Evolutionary conservation across 2,113 vertebrate species (phyloP), one percentile per base, ranked within the genome.

Genomic region (Erythrocercus mccallii): DNA sequence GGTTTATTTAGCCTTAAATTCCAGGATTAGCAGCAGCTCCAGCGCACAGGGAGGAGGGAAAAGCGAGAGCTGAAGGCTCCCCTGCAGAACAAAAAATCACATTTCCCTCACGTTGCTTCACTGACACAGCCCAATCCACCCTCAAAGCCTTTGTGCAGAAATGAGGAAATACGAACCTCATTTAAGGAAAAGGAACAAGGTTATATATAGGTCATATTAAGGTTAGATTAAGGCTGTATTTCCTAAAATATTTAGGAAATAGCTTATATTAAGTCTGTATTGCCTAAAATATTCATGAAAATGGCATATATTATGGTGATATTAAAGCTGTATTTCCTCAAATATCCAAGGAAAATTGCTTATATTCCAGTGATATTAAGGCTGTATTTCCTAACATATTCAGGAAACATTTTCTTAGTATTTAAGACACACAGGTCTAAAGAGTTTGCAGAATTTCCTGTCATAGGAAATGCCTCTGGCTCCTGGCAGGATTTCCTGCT

Each of bases 31-130:
- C 1, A 27, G 77, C 61, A 56, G 5, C n/a, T 23, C n/a, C 57
- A 37, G 31, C 5, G 27, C 25, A 1, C 12, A 10, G 71, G 30
- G 24, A 45, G 2, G 24, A 71, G 53, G 44, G 74, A 57, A 57
- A 44, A 9, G 80, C 1, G 10, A 68, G 33, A 0, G 12, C 8
- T 7, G 7, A 44, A 42, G 9, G 35, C 13, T 38, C 0, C 16
- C 11, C 22, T 64, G 83, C 2, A 1, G 3, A 42, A 28, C 5
- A n/a, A 19, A 33, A 33, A 42, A 91, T 66, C 61, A 9, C 18
- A 4, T 25, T n/a, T 91, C 7, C 37, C 44, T 47, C n/a, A 15
- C 0, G 6, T 21, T 30, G 62, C 17, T 23, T 22, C 71, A 54
- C 22, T 14, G 25, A 53, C 28, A 10, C 45, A 69, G 28, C 9